Evolutionary conservation across 2,888 invertebrate species (phyloP).

Genomic region (Tetragonisca angustula): DNA sequence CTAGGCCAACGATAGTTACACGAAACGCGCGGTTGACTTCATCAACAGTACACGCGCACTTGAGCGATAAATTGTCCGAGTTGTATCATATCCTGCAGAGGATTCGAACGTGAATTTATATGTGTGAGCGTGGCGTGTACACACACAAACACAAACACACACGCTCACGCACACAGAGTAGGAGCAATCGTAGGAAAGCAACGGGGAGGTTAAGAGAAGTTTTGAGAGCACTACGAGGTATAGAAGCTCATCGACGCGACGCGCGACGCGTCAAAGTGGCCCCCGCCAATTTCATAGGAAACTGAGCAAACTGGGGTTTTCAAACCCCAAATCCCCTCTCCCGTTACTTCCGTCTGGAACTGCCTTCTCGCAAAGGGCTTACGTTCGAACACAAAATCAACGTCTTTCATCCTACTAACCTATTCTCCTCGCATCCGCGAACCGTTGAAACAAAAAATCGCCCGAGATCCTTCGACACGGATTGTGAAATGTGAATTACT

Average conservation of each 20-base stretch:
- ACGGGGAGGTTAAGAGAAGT: slow-evolving; percentile 65
- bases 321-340: slow-evolving; percentile 35
- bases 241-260: slow-evolving; percentile 77
- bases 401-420: no score
- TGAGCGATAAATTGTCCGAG: slow-evolving; percentile 62
- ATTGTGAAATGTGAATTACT: not conserved
- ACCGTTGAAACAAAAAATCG: no score
- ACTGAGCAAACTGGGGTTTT: slow-evolving; percentile 76
- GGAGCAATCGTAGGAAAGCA: slow-evolving; percentile 37
- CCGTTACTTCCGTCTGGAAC: not conserved
- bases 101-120: slow-evolving; percentile 26
- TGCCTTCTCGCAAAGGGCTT: not conserved
- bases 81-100: slow-evolving; percentile 51
- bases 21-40: slow-evolving; percentile 20
- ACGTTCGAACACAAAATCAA: no score
- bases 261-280: slow-evolving; percentile 80
- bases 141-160: slow-evolving; percentile 6
- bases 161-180: not conserved
- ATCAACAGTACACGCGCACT: slow-evolving; percentile 39
- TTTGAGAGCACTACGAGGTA: slow-evolving; percentile 70
- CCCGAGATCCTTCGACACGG: no score
- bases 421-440: no score
- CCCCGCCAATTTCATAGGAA: slow-evolving; percentile 78
- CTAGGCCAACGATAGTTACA: slow-evolving; percentile 47
- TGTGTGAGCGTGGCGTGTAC: not conserved